These are phyloP conservation scores for Melipona bicolor DNA, from an alignment of 2,888 invertebrate species.

Conservation along the genomic window DNA sequence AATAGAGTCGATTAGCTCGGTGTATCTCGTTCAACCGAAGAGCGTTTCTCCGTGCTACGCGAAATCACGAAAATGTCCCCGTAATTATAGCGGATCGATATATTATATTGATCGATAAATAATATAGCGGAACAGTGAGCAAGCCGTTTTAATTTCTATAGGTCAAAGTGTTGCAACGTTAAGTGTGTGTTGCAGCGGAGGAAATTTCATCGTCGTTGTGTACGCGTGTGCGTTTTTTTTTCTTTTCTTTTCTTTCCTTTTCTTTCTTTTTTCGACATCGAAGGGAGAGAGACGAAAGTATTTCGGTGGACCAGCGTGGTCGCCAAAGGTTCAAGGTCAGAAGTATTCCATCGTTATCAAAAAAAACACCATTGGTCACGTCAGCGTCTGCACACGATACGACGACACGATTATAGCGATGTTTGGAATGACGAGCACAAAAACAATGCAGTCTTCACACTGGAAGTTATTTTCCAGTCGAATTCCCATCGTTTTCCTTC, in stretches of 20 bases:
- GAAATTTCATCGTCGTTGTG: neutral
- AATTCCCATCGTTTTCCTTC: neutral
- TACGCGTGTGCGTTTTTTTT: too few species aligned
- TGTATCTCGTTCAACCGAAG: neutral
- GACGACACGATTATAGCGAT: conserved; percentile 56
- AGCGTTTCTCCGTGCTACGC: too few species aligned
- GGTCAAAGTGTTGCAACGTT: conserved; percentile 6
- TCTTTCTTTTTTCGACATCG: too few species aligned
- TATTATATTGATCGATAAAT: conserved; percentile 7
- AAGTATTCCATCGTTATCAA: conserved; percentile 53
- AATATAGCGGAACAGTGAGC: neutral
- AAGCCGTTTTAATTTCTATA: conserved; percentile 1
- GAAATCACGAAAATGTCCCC: conserved; percentile 6
- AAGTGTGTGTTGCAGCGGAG: conserved; percentile 1
- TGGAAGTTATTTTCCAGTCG: conserved; percentile 5
- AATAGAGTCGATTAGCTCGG: neutral
- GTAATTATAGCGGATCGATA: conserved; percentile 1
- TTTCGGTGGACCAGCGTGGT: conserved; percentile 6
- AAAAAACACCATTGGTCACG: conserved; percentile 29
- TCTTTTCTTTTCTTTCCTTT: too few species aligned
- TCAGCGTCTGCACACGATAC: conserved; percentile 50
- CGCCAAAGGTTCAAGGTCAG: conserved; percentile 43
- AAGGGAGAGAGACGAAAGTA: neutral
- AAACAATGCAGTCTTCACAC: conserved; percentile 25
- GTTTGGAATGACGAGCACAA: conserved; percentile 30